Evolutionary conservation across 2,113 vertebrate genomes (phyloP), one percentile per base, ranked within the genome.

Genomic region (Coturnix japonica): DNA sequence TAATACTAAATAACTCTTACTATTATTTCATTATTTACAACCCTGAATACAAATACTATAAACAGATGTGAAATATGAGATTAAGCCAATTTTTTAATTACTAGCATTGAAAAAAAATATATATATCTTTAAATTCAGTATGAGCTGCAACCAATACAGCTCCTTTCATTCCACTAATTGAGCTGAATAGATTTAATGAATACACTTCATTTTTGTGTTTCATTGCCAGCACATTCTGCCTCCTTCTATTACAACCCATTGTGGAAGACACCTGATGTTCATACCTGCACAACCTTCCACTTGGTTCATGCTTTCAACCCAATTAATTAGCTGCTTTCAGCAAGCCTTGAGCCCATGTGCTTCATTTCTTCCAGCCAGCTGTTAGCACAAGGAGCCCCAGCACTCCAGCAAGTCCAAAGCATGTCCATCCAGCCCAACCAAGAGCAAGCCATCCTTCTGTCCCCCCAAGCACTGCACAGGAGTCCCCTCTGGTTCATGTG

Each of bases 161-260:
- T 31, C 54, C 41, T 93, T 76, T 60, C 84, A 87, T 65, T 91
- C 41, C 28, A 35, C 78, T 87, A 76, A 91, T 84, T 7, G 9
- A 91, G 73, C 67, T 59, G 79, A 93, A 95, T 94, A 89, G 82
- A 85, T 90, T 92, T 73, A 89, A 87, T 66, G 89, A 76, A 81
- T 46, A 63, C 51, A 76, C 41, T 94, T 91, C 59, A 81, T 86
- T 84, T 78, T 47, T 49, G 21, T 33, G 69, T 90, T 81, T 76
- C 37, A 65, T 28, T 87, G 54, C 54, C 86, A 94, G 81, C 44
- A 57, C 26, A 76, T 84, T 89, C 89, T 86, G 92, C 49, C 90
- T 81, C 81, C 87, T 92, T 41, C 73, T 72, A 90, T 81, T 81
- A 89, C 31, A 64, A 65, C 13, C 74, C 54, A 31, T 79, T 81